Base-by-base conservation (phyloP, 2,797 vertebrate species). In the Acanthurus lineatus region DNA sequence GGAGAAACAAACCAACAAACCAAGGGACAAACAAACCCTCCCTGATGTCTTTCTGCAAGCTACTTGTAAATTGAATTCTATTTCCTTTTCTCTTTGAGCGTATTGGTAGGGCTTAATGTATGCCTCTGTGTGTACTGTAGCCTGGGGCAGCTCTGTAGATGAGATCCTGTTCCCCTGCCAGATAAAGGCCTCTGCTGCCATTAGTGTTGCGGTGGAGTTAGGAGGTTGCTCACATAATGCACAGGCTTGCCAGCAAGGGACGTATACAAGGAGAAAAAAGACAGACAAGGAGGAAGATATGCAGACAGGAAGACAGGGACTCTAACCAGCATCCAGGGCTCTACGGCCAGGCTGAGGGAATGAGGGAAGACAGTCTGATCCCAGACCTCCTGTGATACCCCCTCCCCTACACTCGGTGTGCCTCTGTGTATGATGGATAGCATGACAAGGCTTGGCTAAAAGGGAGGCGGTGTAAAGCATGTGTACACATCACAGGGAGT, bases 151-250 rank as follows among this genome's bases (percentile, higher is more conserved):
- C 81, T 81, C 76, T 77, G 52, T 56, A 81, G 84, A 87, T 88
- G 79, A 89, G 69, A 82, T 82, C 65, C 75, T 67, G 75, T 53
- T 78, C 79, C 81, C 73, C 66, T 79, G 76, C 79, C 75, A 79
- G 84, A 92, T 91, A 81, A 73, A 88, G 80, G 73, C 82, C 82
- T 77, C 69, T 20, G 76, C 79, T 86, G 76, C 66, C 69, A 83
- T 88, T 86, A 85, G 78, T 80, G 67, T 65, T 78, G 69, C 35
- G n/a, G 47, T 14, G 42, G 83, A 80, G 71, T 81, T 77, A 52
- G 70, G 73, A 81, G 67, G 80, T 70, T 17, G 67, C 74, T 79
- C 68, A 47, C 81, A 76, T 57, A 71, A 56, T 69, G 62, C 69
- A 66, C 25, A 5, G n/a, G 62, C 59, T 49, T 20, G 16, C 76